phyloP scores from a whole-genome alignment of 2,113 vertebrate species.

The Aviceda subcristata region DNA sequence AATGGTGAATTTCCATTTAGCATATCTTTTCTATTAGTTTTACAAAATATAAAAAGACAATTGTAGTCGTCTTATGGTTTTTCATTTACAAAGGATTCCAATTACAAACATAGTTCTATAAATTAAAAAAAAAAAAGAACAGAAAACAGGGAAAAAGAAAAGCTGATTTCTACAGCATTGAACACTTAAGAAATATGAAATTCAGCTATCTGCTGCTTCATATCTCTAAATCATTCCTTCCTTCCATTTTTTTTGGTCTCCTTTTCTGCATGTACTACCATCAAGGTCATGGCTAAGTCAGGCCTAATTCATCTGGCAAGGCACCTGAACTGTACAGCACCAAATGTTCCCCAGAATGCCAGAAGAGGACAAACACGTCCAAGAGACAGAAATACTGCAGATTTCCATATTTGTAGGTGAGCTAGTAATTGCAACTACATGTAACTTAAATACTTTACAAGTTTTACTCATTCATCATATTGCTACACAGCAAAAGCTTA shows the following conservation, averaged over 20 bases:
- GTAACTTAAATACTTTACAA: background rate
- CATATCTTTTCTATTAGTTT: background rate
- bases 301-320: background rate
- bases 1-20: background rate
- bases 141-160: background rate
- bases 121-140: background rate
- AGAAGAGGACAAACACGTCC: rapidly evolving
- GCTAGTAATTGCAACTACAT: background rate
- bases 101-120: background rate
- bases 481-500: background rate
- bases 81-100: background rate
- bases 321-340: background rate
- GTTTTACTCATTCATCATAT: background rate
- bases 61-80: rapidly evolving
- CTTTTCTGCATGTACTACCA: background rate
- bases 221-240: background rate
- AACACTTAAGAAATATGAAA: background rate
- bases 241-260: background rate
- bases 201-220: background rate
- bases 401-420: background rate
- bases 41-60: background rate
- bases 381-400: background rate
- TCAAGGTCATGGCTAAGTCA: background rate
- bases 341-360: background rate
- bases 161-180: background rate